A percentile compares a stretch with the other conserved stretches of the same genome.
Conservation (phyloP, 92 coral and sea anemone genomes). For the Actinernus sp. region DNA sequence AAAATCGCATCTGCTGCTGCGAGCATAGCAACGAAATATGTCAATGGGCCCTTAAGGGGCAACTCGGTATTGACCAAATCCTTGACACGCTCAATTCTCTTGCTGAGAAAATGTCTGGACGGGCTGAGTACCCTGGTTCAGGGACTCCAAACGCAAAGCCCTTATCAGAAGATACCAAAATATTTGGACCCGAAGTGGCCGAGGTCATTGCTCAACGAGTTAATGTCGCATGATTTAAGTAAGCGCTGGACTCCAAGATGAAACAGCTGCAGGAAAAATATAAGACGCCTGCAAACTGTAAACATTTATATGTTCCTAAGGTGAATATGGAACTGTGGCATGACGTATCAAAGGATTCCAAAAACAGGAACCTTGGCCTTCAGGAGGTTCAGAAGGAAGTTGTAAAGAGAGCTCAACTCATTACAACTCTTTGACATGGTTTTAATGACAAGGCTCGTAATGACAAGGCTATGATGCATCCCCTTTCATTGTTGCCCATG, state of each 20-base stretch:
- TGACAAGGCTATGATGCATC: neutral
- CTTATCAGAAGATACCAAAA: constrained; percentile 21
- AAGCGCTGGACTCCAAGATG: constrained; percentile 15
- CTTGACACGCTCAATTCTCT: constrained; percentile 11
- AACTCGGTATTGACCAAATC: constrained; percentile 22
- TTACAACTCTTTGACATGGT: constrained; percentile 21
- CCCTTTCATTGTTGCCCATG: neutral
- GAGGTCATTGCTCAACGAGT: constrained; percentile 45
- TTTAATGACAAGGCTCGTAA: neutral
- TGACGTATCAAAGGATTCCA: constrained; percentile 27
- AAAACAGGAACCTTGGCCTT: constrained; percentile 19
- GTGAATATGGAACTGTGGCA: constrained; percentile 42
- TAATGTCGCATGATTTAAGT: constrained; percentile 26
- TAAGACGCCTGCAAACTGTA: constrained; percentile 39
- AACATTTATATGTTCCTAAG: constrained; percentile 27
- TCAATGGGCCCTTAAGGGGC: too few relatives aligned
- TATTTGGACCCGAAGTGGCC: constrained; percentile 41
- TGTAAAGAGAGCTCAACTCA: constrained; percentile 39
- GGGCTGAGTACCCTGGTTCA: constrained; percentile 29
- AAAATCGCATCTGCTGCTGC: too few relatives aligned
- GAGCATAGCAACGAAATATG: too few relatives aligned
- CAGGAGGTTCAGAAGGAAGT: constrained; percentile 40
- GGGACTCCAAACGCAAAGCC: constrained; percentile 12
- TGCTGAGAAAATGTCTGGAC: constrained; percentile 6
- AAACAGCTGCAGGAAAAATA: constrained; percentile 55